Evolutionary conservation across 2,888 invertebrate genomes (phyloP).

Genomic region (Bellardia bayeri): DNA sequence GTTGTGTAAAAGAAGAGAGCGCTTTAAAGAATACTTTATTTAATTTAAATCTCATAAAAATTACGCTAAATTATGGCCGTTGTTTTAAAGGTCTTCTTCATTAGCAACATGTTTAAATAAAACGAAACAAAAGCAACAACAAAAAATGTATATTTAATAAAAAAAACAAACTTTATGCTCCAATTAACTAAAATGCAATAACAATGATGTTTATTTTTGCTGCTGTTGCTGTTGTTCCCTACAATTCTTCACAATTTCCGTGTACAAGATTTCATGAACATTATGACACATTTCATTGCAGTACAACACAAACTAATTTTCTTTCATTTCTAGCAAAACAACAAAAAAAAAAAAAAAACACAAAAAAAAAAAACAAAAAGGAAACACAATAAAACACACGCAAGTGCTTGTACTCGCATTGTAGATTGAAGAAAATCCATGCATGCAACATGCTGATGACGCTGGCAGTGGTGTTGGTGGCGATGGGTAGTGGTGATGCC

Average conservation of each 20-base stretch:
- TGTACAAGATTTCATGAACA: conserved; percentile 42
- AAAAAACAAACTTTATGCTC: conserved; percentile 67
- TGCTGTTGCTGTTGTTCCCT: conserved; percentile 11
- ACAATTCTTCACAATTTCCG: conserved; percentile 54
- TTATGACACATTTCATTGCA: conserved; percentile 44
- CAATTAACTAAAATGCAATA: conserved; percentile 73
- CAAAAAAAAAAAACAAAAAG: conserved; percentile 4
- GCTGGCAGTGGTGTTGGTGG: neutral
- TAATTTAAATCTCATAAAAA: conserved; percentile 8
- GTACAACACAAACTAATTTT: conserved; percentile 36
- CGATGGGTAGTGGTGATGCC: conserved; percentile 23
- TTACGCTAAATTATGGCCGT: conserved; percentile 4
- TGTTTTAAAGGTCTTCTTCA: conserved; percentile 54
- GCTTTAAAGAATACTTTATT: neutral
- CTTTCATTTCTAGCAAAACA: neutral
- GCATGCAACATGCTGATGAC: conserved; percentile 55
- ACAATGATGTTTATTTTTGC: conserved; percentile 47
- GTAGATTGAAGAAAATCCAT: conserved; percentile 11
- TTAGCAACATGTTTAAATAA: conserved; percentile 48
- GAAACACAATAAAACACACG: neutral
- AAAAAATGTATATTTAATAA: conserved; percentile 36
- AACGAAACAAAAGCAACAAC: conserved; percentile 20
- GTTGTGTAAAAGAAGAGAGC: neutral
- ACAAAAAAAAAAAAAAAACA: conserved; percentile 10
- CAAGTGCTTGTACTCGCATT: neutral